Conservation (phyloP, 1,140 invertebrate genomes). For the Apis dorsata region DNA sequence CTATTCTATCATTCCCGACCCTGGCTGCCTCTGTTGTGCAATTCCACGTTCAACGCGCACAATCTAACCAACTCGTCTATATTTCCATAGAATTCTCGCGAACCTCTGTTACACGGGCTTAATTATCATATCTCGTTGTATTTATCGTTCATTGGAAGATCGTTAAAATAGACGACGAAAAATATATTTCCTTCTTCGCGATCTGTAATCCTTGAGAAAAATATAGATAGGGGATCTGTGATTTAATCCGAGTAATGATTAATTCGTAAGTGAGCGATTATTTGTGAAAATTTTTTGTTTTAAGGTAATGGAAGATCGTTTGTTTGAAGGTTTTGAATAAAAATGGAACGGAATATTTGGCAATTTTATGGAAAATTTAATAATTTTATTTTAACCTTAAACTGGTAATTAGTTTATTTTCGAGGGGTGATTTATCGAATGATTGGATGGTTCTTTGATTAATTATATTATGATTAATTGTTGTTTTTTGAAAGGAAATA, state of each 20-base stretch:
- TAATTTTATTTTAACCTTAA: no score
- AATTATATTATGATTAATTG: no score
- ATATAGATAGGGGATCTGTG: background rate
- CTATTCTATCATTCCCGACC: conserved; percentile 64
- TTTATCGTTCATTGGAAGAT: background rate
- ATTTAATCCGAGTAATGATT: background rate
- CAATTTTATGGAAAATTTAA: no score
- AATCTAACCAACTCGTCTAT: conserved; percentile 9
- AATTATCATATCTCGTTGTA: conserved; percentile 16
- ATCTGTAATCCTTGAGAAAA: background rate
- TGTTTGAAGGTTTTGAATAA: no score
- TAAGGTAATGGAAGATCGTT: no score
- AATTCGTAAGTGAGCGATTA: background rate
- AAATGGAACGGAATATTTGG: no score
- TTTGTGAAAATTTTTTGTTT: no score
- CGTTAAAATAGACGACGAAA: background rate
- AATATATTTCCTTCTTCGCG: background rate
- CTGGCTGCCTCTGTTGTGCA: conserved; percentile 56
- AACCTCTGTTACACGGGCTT: background rate
- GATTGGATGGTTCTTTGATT: no score
- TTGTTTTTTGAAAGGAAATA: no score
- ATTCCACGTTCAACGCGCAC: conserved; percentile 49
- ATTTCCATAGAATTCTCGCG: conserved; percentile 20
- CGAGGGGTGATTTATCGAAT: no score
- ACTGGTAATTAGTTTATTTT: no score